phyloP scores from a whole-genome alignment of 1,140 invertebrate genomes.

The Ceratoteleas bidentatus region DNA sequence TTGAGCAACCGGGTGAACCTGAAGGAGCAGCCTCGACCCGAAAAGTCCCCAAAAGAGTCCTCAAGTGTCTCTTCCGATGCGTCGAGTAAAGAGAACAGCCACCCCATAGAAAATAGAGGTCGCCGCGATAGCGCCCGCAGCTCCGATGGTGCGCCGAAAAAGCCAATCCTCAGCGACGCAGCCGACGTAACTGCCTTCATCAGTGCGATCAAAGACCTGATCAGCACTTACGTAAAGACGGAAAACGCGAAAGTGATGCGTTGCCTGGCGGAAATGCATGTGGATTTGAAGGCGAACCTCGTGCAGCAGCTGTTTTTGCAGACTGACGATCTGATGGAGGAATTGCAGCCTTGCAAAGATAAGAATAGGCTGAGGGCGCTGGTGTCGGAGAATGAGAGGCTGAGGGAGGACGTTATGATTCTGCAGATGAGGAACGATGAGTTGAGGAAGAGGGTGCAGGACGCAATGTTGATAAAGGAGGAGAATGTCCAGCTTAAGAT shows the following conservation, averaged over 20 bases:
- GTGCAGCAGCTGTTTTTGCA: constrained; percentile 72
- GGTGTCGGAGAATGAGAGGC: constrained; percentile 72
- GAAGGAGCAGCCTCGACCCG: constrained; percentile 37
- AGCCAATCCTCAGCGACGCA: constrained; percentile 53
- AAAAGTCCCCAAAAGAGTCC: constrained; percentile 64
- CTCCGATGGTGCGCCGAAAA: constrained; percentile 43
- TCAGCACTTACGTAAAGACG: constrained; percentile 70
- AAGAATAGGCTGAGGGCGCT: constrained; percentile 58
- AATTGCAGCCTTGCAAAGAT: constrained; percentile 69
- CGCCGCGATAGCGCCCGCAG: constrained; percentile 14
- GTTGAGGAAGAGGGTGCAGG: constrained; percentile 68
- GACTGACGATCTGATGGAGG: constrained; percentile 72
- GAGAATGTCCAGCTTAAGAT: constrained; percentile 74
- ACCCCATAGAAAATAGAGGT: constrained; percentile 44
- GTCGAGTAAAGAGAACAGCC: constrained; percentile 75
- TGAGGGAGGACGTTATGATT: constrained; percentile 70
- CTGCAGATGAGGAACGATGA: constrained; percentile 70
- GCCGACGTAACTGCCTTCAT: constrained; percentile 69
- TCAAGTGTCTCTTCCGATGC: constrained; percentile 68
- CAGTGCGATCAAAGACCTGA: constrained; percentile 71
- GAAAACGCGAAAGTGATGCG: constrained; percentile 74
- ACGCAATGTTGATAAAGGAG: constrained; percentile 69
- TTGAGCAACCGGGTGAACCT: constrained; percentile 19
- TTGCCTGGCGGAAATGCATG: constrained; percentile 71
- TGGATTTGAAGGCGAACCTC: constrained; percentile 73